phyloP scores from a whole-genome alignment of 2,797 vertebrate genomes.

The Sebastes steindachneri region DNA sequence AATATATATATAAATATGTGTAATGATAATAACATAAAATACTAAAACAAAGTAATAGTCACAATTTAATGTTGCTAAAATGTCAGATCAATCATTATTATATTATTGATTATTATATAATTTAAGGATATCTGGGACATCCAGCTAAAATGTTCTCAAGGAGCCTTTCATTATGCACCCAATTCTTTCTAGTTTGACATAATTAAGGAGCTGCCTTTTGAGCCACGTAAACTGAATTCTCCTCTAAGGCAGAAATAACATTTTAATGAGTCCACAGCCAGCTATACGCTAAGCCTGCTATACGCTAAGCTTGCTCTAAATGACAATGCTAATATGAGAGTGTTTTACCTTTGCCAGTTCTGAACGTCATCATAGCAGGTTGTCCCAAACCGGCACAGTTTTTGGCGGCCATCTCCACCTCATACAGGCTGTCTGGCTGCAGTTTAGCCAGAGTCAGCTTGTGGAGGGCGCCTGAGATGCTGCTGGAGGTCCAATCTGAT shows the following conservation, averaged over 20 bases:
- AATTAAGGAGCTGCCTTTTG: background rate
- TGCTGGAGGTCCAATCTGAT: slow-evolving; percentile 87
- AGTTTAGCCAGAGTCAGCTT: slow-evolving; percentile 90
- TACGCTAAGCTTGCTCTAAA: background rate
- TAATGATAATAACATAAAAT: background rate
- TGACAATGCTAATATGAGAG: background rate
- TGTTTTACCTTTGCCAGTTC: slow-evolving; percentile 87
- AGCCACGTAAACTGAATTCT: background rate
- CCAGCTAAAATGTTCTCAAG: background rate
- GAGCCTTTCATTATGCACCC: background rate
- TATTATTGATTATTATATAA: no score
- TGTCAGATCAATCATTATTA: background rate
- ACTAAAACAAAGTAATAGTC: background rate
- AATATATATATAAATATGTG: no score
- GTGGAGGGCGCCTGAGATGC: slow-evolving; percentile 89
- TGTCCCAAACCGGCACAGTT: slow-evolving; percentile 95
- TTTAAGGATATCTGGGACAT: background rate
- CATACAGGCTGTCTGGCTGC: slow-evolving; percentile 94
- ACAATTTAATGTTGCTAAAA: no score
- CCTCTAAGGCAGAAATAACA: background rate
- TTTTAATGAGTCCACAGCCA: background rate
- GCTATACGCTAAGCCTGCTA: background rate
- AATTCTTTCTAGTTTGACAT: background rate
- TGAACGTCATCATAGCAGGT: slow-evolving; percentile 98
- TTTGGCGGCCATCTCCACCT: slow-evolving; percentile 96